Conservation (phyloP, 2,113 vertebrate genomes). For the Pterocles burchelli region DNA sequence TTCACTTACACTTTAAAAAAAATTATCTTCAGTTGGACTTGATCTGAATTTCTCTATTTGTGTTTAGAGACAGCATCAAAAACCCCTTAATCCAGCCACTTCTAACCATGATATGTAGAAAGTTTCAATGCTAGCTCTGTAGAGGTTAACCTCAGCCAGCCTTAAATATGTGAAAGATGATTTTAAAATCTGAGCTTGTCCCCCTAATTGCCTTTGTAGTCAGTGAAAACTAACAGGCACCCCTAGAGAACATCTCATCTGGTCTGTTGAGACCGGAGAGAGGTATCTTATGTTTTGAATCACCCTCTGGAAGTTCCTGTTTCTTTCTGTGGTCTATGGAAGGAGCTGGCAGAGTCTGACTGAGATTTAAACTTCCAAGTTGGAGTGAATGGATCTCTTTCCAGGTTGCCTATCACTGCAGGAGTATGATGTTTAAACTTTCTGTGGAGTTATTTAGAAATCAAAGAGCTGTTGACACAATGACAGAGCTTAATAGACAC, state of each 20-base stretch:
- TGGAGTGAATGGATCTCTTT: not conserved
- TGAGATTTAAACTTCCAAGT: not conserved
- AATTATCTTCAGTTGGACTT: not conserved
- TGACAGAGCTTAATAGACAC: not conserved
- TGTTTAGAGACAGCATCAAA: not conserved
- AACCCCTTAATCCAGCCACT: not conserved
- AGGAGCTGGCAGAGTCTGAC: not conserved
- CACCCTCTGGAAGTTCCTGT: not conserved
- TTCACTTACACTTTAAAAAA: not conserved
- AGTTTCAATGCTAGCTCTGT: not conserved
- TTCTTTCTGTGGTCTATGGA: not conserved
- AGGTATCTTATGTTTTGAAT: not conserved
- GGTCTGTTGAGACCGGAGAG: not conserved
- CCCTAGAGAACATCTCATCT: not conserved
- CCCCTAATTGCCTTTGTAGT: not conserved
- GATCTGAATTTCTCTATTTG: not conserved
- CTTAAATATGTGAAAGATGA: not conserved
- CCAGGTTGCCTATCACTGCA: not conserved
- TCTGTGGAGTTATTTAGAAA: not conserved
- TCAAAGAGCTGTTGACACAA: not conserved
- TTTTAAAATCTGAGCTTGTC: not conserved
- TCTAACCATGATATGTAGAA: not conserved
- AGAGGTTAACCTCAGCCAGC: not conserved
- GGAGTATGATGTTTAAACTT: not conserved
- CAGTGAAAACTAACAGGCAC: not conserved